Percentiles rank a stretch among this genome's conserved stretches.
phyloP scores from a whole-genome alignment of 2,888 invertebrate species.

The Eupithecia insigniata region DNA sequence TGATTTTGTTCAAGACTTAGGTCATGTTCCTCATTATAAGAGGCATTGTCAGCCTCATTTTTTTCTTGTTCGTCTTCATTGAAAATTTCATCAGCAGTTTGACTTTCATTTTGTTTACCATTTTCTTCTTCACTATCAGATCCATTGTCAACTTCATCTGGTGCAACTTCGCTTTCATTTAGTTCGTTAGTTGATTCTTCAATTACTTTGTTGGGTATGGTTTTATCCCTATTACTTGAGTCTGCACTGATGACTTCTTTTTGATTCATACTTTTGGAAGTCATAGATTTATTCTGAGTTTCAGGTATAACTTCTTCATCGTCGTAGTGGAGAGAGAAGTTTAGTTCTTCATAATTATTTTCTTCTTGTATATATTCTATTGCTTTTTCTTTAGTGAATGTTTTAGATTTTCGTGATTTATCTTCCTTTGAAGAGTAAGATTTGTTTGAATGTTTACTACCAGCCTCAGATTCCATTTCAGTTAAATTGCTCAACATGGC shows the following conservation, averaged over 20 bases:
- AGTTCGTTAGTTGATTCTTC: conserved; percentile 19
- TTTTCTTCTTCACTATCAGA: conserved; percentile 23
- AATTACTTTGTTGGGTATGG: conserved; percentile 17
- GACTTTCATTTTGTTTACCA: conserved; percentile 21
- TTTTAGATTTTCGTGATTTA: conserved; percentile 34
- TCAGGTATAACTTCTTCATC: conserved; percentile 15
- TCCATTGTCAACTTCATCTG: conserved; percentile 6
- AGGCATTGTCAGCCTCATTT: conserved; percentile 18
- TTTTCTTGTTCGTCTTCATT: conserved; percentile 15
- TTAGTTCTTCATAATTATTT: conserved; percentile 33
- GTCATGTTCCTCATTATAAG: conserved; percentile 13
- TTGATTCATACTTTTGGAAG: conserved; percentile 17
- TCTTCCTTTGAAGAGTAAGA: conserved; percentile 46
- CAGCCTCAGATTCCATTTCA: conserved; percentile 54
- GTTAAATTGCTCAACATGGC: conserved; percentile 58
- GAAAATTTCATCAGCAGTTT: background rate
- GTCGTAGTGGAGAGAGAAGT: conserved; percentile 36
- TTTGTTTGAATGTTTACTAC: conserved; percentile 48
- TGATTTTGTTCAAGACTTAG: conserved; percentile 26
- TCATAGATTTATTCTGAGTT: conserved; percentile 14
- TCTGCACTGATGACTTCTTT: conserved; percentile 17
- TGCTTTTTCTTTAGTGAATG: conserved; percentile 21
- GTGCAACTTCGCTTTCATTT: conserved; percentile 18
- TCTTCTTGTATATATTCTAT: conserved; percentile 13
- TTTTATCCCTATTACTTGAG: conserved; percentile 15